Base-by-base conservation (phyloP, 2,797 vertebrate species). In the Centropyge bicolor region DNA sequence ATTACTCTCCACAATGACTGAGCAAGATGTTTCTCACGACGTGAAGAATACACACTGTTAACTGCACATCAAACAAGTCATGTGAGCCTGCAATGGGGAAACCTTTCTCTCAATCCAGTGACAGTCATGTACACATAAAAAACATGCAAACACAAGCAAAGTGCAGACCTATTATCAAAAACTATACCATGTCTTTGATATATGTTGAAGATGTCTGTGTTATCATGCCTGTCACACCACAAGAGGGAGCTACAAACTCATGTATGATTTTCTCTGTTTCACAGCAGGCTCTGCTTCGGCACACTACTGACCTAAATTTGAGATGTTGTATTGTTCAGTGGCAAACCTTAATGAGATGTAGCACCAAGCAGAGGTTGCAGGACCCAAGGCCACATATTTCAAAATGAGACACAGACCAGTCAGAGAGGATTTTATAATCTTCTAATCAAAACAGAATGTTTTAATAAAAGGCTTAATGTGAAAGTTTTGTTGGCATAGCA, bases 211-310 rank as follows among this genome's bases (percentile, higher is more conserved):
- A 2, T 16, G 43, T 31, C 41, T 48, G 63, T 20, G 4, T 73
- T 60, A 85, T 14, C 3, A 40, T 27, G 43, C 12, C 11, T 46
- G 67, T 52, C 27, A 0, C 7, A 77, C 88, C 93, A 94, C 90
- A 85, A 91, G 93, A 91, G 89, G 94, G 91, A 65, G 92, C 91
- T 81, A 82, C 55, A 74, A 62, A 75, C 70, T 82, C 73, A 79
- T 46, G 38, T 36, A 71, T 51, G 17, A 2, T 22, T 40, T 48
- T 17, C 24, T 51, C 6, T 8, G 11, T 7, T 45, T 78, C 31
- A 74, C 24, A 67, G 27, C 69, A 17, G 7, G 2, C 3, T 65
- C 55, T 62, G 56, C n/a, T 62, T 2, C 1, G 31, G 22, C 49
- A 78, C 76, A 81, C 63, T 40, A 79, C 64, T 92, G 85, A 89